Base-by-base conservation (phyloP, 92 coral and sea anemone species). In the Porites evermanni region DNA sequence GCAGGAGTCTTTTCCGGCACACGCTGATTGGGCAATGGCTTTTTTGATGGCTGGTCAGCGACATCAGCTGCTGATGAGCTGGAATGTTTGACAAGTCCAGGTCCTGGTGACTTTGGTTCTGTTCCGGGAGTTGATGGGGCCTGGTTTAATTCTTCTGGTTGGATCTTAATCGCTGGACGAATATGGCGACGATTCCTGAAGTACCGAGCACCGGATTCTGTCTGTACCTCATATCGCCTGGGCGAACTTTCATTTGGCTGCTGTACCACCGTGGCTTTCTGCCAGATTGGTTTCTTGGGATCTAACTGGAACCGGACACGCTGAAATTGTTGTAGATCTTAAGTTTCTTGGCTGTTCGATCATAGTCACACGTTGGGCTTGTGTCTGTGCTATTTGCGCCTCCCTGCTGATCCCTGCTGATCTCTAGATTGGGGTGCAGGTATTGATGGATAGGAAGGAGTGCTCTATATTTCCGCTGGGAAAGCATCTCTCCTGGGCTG, bases 171-270 rank as follows among this genome's bases (percentile, higher is more conserved):
- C 50, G 75, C n/a, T 24, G 12, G 52, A 44, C 75, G 75, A 10
- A 70, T 70, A 70, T 24, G 53, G 53, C 75, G 75, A 70, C 75
- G 75, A 70, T 24, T 70, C 21, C 69, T 64, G 69, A 12, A 64
- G 19, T 12, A 11, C 26, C 69, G 16, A 0, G 29, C 69, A 64
- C 53, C 75, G 53, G 75, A n/a, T 70, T 70, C 53, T 1, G 54
- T 70, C 50, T 70, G 75, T 44, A 70, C 14, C 21, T 70, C 51
- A 70, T 23, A 70, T 24, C 75, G 4, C 53, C 75, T 70, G n/a
- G 75, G 75, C 13, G 75, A 70, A n/a, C 69, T 64, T 7, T 64
- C 75, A 7, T 3, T 44, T 70, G 47, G 75, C 54, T 67, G 75
- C 20, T 70, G 75, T 8, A 70, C 26, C 50, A 70, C 75, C 26